phyloP scores from a whole-genome alignment of 2,888 invertebrate species.

The Zelleria hepariella region DNA sequence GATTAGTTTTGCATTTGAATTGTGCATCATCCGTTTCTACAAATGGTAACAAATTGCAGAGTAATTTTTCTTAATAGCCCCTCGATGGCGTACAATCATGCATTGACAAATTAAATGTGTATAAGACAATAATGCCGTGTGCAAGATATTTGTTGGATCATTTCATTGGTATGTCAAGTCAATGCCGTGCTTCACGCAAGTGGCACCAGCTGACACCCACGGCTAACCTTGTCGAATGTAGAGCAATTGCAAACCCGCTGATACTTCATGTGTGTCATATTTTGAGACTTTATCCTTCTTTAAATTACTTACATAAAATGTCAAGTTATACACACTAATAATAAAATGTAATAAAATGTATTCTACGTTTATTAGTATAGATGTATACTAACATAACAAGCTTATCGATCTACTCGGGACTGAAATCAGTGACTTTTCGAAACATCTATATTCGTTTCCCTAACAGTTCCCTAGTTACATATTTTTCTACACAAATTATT shows the following conservation, averaged over 20 bases:
- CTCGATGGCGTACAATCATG: too few relatives aligned
- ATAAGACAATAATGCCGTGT: background rate
- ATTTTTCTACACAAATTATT: background rate
- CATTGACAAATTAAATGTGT: background rate
- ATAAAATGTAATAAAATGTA: too few relatives aligned
- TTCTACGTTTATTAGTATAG: too few relatives aligned
- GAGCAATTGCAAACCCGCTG: constrained; percentile 32
- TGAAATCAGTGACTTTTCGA: too few relatives aligned
- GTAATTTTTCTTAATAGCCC: background rate
- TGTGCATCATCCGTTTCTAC: background rate
- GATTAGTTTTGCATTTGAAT: background rate
- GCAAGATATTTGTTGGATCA: background rate
- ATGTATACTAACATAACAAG: too few relatives aligned
- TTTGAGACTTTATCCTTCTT: too few relatives aligned
- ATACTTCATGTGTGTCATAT: constrained; percentile 14
- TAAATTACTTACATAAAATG: too few relatives aligned
- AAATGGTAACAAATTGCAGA: background rate
- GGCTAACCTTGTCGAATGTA: constrained; percentile 35
- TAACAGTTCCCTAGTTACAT: background rate
- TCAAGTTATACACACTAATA: too few relatives aligned
- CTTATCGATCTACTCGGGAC: too few relatives aligned
- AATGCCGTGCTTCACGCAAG: constrained; percentile 2
- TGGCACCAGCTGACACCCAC: constrained; percentile 25
- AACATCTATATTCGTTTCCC: too few relatives aligned
- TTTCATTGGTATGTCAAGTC: constrained; percentile 2